Base-by-base conservation (phyloP, 1,140 invertebrate species). In the Pseudomyrmex flavicornis region DNA sequence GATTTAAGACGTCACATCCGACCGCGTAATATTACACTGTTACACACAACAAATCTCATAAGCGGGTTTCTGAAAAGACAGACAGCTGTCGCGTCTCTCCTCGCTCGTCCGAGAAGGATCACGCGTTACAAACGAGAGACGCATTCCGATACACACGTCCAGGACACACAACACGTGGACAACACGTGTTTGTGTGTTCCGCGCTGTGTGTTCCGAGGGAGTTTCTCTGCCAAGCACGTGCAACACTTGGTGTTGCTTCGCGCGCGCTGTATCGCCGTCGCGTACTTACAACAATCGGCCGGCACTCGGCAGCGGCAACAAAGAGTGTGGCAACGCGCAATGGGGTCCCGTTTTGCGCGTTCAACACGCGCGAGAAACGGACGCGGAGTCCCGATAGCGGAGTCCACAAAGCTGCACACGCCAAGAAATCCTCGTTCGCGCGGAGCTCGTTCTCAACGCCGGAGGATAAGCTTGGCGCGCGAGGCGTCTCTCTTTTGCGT, bases 371-470 rank as follows among this genome's bases (percentile, higher is more conserved):
- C 75, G 26, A 35, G 35, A 54, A 26, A n/a, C 22, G 44, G 7
- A 13, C 58, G 73, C 70, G 59, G 48, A 63, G 52, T 26, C 35
- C 62, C n/a, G n/a, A n/a, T n/a, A n/a, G 73, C 70, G 59, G 48
- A 63, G 52, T 26, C 35, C 62, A 5, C 20, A 75, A 75, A 63
- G 58, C 73, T 35, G 35, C 35, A 35, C 13, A 20, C 44, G 74
- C 82, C 68, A 84, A 84, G 86, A 80, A 80, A 58, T 75, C 50
- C 69, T 12, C 74, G 22, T 46, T 65, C 35, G 35, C 35, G 35
- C 35, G 35, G 3, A 26, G 35, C 35, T 35, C 35, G 35, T 35
- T 35, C 35, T 22, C 20, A 22, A 17, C 35, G 62, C 58, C 46
- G 20, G 35, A 35, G 22, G 50, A 44, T 56, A 63, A 50, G 52